phyloP scores from a whole-genome alignment of 2,888 invertebrate genomes.

The Sipha maydis region DNA sequence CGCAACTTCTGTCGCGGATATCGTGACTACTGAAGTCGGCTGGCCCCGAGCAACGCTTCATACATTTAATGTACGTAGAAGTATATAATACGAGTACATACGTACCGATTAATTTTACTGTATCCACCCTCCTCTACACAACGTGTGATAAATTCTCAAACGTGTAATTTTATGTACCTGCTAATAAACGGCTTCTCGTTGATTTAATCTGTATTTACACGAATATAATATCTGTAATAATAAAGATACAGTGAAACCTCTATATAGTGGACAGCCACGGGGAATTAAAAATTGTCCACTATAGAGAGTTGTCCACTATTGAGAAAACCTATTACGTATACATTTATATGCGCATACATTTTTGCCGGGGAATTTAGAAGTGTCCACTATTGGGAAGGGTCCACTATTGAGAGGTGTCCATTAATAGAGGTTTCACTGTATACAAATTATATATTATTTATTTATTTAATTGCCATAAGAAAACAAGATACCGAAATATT shows the following conservation, averaged over 20 bases:
- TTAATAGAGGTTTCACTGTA: no score
- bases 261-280: no score
- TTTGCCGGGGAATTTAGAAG: no score
- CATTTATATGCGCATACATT: no score
- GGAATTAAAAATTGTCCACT: no score
- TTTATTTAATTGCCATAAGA: neutral
- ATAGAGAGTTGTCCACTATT: no score
- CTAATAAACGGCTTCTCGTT: neutral
- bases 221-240: neutral
- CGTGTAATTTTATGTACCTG: neutral
- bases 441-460: neutral
- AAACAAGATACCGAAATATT: neutral
- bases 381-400: no score
- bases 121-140: neutral
- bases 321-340: no score
- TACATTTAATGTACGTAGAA: neutral
- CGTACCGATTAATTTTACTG: neutral
- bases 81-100: neutral
- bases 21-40: conserved; percentile 5
- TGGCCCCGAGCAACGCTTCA: neutral
- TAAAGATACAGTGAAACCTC: no score
- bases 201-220: neutral
- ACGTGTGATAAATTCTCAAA: neutral
- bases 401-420: no score
- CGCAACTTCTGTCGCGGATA: neutral